A percentile compares a stretch with the other conserved stretches of the same genome.
These are phyloP conservation scores for Piscicola geometra DNA, from an alignment of 2,888 invertebrate species.

Conservation along the genomic window DNA sequence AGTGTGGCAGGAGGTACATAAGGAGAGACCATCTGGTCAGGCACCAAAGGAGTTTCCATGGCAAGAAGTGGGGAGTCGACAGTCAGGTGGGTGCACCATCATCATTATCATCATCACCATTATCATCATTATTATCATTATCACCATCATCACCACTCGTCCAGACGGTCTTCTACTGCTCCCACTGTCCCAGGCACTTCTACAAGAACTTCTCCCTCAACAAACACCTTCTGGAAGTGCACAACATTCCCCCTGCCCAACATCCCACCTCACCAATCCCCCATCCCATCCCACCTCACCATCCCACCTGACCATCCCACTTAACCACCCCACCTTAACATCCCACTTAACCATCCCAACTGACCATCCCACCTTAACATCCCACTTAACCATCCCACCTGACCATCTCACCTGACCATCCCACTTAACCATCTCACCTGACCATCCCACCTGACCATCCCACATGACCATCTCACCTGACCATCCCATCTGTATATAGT, in stretches of 20 bases:
- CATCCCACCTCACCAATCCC: too few species aligned
- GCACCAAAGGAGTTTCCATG: slow-evolving; percentile 26
- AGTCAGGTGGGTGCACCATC: slow-evolving; percentile 22
- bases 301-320: too few species aligned
- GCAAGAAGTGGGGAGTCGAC: slow-evolving; percentile 29
- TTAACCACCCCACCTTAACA: too few species aligned
- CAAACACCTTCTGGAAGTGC: slow-evolving; percentile 15
- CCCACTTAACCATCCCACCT: too few species aligned
- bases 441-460: too few species aligned
- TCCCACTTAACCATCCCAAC: too few species aligned
- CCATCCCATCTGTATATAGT: too few species aligned
- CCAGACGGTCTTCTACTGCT: slow-evolving; percentile 18
- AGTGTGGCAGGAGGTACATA: slow-evolving; percentile 25
- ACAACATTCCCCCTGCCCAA: neutral
- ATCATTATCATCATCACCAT: neutral
- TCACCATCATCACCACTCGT: neutral
- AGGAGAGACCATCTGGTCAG: slow-evolving; percentile 29
- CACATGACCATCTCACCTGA: too few species aligned
- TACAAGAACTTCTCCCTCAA: slow-evolving; percentile 28
- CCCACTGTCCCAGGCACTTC: slow-evolving; percentile 20
- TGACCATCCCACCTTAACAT: too few species aligned
- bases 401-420: too few species aligned
- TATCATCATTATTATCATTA: neutral
- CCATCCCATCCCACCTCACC: too few species aligned
- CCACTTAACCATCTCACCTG: too few species aligned